A percentile compares a stretch with the other conserved stretches of the same genome.
Conservation (phyloP, 2,888 invertebrate species). For the Chrysolina americana region DNA sequence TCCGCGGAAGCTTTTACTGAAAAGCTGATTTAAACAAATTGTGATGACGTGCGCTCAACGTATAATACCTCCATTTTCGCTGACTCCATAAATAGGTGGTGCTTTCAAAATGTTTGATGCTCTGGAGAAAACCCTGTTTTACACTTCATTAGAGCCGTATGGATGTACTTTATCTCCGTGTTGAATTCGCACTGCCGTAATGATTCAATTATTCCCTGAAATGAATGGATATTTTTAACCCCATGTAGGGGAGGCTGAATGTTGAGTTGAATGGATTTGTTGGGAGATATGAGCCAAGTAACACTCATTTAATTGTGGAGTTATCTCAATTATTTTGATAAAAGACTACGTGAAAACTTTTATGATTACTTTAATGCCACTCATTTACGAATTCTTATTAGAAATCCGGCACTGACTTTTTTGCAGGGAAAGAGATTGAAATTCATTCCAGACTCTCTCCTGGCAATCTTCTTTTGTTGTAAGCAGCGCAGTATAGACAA, state of each 20-base stretch:
- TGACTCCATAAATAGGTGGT: conserved; percentile 22
- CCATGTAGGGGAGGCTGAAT: background rate
- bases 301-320: background rate
- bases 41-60: conserved; percentile 5
- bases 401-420: too few species aligned
- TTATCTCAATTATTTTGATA: background rate
- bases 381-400: too few species aligned
- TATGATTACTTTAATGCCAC: too few species aligned
- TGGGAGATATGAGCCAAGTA: background rate
- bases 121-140: conserved; percentile 29
- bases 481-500: too few species aligned
- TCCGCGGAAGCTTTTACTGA: background rate
- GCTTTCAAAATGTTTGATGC: conserved; percentile 22
- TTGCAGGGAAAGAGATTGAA: too few species aligned
- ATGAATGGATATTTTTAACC: conserved; percentile 15
- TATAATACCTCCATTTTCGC: conserved; percentile 27
- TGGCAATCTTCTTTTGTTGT: too few species aligned
- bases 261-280: background rate
- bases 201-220: conserved; percentile 27
- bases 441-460: too few species aligned
- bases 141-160: conserved; percentile 30
- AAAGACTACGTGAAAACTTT: too few species aligned
- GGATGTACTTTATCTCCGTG: conserved; percentile 27
- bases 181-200: conserved; percentile 18
- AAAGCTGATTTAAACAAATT: conserved; percentile 24